phyloP scores from a whole-genome alignment of 2,797 vertebrate species.

The Meda fulgida region DNA sequence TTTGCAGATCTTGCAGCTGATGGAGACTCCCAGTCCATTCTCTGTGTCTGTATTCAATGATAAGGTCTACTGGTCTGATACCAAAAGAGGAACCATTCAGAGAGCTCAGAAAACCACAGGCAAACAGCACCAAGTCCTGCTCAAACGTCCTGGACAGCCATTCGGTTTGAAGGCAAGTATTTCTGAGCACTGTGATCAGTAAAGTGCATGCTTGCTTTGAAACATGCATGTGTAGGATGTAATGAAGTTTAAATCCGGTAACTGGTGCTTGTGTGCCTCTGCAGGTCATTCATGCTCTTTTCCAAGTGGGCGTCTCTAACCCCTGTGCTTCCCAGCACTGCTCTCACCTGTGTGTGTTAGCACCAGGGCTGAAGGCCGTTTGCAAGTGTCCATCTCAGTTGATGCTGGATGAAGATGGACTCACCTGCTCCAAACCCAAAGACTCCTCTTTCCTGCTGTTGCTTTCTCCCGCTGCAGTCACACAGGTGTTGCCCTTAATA shows the following conservation, averaged over 20 bases:
- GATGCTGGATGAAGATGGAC: constrained; percentile 73
- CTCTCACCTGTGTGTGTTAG: constrained; percentile 90
- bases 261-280: background rate
- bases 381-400: constrained; percentile 83
- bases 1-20: constrained; percentile 83
- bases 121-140: constrained; percentile 80
- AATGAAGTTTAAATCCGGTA: background rate
- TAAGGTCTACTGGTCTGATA: constrained; percentile 89
- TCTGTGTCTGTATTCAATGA: constrained; percentile 85
- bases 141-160: constrained; percentile 83
- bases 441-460: constrained; percentile 82
- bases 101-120: constrained; percentile 81
- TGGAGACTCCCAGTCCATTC: constrained; percentile 85
- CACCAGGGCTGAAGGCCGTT: constrained; percentile 71
- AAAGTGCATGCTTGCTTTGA: background rate
- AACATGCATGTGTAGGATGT: background rate
- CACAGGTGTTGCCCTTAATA: constrained; percentile 75
- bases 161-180: constrained; percentile 84
- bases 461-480: constrained; percentile 74
- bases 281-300: constrained; percentile 85
- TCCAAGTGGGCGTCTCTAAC: constrained; percentile 72
- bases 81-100: constrained; percentile 80
- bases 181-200: background rate
- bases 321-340: constrained; percentile 79
- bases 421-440: constrained; percentile 76